phyloP scores from a whole-genome alignment of 2,888 invertebrate genomes.

The Osedax frankpressi region DNA sequence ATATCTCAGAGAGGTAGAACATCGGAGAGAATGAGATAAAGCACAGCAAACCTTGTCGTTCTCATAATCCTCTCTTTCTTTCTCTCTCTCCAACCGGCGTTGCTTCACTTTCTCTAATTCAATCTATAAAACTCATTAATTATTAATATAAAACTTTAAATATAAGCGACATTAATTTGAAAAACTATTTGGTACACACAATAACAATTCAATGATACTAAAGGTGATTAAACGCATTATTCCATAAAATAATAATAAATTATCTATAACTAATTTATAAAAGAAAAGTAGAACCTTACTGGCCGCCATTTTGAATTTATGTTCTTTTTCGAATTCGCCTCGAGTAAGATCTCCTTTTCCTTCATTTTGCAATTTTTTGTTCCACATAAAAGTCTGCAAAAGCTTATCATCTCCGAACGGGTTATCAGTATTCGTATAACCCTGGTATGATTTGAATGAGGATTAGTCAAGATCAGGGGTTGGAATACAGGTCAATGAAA shows the following conservation, averaged over 20 bases:
- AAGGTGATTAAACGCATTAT: too few relatives aligned
- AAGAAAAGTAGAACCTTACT: slow-evolving; percentile 57
- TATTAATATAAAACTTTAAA: too few relatives aligned
- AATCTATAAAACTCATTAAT: too few relatives aligned
- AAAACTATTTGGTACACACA: slow-evolving; percentile 26
- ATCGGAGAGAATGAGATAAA: too few relatives aligned
- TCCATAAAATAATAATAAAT: too few relatives aligned
- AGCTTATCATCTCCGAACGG: slow-evolving; percentile 94
- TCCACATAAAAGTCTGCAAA: slow-evolving; percentile 85
- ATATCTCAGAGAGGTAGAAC: too few relatives aligned
- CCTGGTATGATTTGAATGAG: too few relatives aligned
- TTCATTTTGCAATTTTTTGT: slow-evolving; percentile 84
- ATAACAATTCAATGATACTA: background rate
- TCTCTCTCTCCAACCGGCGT: slow-evolving; percentile 71
- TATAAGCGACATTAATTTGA: too few relatives aligned
- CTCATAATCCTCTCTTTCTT: slow-evolving; percentile 51
- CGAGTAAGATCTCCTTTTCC: slow-evolving; percentile 57
- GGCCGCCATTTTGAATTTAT: slow-evolving; percentile 74
- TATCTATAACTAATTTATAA: too few relatives aligned
- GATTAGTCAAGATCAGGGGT: too few relatives aligned
- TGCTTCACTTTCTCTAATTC: slow-evolving; percentile 91
- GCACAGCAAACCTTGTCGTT: slow-evolving; percentile 62
- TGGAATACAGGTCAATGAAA: too few relatives aligned
- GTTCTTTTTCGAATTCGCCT: slow-evolving; percentile 63
- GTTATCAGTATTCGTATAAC: slow-evolving; percentile 94